phyloP scores from a whole-genome alignment of 2,797 vertebrate species.

The Lepidocolaptes lacrymiger region DNA sequence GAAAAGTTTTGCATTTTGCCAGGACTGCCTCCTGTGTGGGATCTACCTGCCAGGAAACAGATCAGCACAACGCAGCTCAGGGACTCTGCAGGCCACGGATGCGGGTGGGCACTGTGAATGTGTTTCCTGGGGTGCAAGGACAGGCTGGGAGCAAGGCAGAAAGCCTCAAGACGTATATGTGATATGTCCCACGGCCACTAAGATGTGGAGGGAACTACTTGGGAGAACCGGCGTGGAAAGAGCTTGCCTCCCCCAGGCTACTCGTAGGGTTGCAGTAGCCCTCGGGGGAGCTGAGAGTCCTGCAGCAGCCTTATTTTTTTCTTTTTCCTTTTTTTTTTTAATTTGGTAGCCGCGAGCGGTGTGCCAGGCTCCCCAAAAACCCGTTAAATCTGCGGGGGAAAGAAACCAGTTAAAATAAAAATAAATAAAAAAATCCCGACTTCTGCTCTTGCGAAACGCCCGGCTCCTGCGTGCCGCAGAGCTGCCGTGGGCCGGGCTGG shows the following conservation, averaged over 20 bases:
- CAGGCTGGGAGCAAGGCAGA: neutral
- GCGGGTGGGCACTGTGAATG: neutral
- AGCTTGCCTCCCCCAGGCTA: neutral
- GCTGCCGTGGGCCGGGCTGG: neutral
- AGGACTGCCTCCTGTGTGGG: neutral
- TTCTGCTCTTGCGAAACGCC: neutral
- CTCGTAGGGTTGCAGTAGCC: neutral
- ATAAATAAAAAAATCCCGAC: too few relatives aligned
- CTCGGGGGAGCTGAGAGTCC: neutral
- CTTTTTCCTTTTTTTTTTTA: too few relatives aligned
- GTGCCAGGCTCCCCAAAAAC: neutral
- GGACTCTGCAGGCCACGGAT: fast-evolving
- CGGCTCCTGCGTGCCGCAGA: neutral
- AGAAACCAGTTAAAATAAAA: neutral
- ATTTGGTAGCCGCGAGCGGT: neutral
- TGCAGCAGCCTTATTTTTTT: neutral
- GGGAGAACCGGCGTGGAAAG: neutral
- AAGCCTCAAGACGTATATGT: neutral
- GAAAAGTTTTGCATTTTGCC: neutral
- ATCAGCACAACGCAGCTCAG: neutral
- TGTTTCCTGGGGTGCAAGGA: fast-evolving
- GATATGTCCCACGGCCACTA: neutral
- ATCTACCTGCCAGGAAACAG: neutral
- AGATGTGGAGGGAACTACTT: fast-evolving
- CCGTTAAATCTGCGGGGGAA: neutral